Evolutionary conservation across 1,140 invertebrate genomes (phyloP), one percentile per base, ranked within the genome.

Genomic region (Ganaspis sp.): DNA sequence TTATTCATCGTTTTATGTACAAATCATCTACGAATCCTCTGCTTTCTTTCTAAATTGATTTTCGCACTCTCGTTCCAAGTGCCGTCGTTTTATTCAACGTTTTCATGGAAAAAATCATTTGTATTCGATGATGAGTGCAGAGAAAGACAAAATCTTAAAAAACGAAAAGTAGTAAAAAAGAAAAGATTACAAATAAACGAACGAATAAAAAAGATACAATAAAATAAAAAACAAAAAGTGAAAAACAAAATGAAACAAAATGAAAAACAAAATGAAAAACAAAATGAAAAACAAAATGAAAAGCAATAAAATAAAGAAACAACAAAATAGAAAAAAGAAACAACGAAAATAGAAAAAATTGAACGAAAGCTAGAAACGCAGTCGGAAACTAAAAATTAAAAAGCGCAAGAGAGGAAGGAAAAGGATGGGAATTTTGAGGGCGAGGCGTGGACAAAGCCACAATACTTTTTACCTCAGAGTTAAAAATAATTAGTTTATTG

Each of bases 1-100:
- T 82, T 75, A 71, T 76, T 81, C 78, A 85, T 82, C 79, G 71
- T 83, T 76, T 78, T 88, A 86, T 88, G 80, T 88, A 88, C 87
- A 89, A 84, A 69, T 82, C 80, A 73, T 76, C 71, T 81, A 84
- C 81, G 82, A 82, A 83, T 85, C 78, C 73, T 79, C 76, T 69
- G 75, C 69, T 77, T 75, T 72, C 69, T 74, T 69, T 21, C 74
- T 75, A 64, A 64, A 64, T 64, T 64, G 23, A 29, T 34, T 64
- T 15, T 23, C 58, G 58, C 58, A 64, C 21, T 64, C 23, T 29
- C 23, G 11, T 29, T 64, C 29, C 26, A 29, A 64, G 26, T 64
- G 23, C 23, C 58, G 58, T 23, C 11, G 58, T 26, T 15, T 49
- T n/a, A 64, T 64, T 26, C 58, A 64, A 64, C 58, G 58, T 64